A percentile compares a stretch with the other conserved stretches of the same genome.
Conservation (phyloP, 2,797 vertebrate genomes). For the Cryptoprocta ferox region DNA sequence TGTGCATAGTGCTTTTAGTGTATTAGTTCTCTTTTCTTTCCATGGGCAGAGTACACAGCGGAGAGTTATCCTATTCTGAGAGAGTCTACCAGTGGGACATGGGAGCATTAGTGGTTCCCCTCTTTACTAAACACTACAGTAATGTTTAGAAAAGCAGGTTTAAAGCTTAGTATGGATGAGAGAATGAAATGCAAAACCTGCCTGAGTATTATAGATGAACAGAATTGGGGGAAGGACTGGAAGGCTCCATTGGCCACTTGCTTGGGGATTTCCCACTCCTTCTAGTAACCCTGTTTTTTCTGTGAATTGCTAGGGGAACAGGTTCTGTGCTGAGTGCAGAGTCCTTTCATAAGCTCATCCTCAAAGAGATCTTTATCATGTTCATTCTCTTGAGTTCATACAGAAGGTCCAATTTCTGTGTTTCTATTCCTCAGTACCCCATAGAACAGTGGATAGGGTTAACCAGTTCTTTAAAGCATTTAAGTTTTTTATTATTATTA, state of each 20-base stretch:
- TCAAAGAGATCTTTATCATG: not conserved
- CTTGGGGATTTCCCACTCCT: not conserved
- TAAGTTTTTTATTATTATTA: not conserved
- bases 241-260: not conserved
- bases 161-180: not conserved
- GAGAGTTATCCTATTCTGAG: not conserved
- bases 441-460: not conserved
- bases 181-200: not conserved
- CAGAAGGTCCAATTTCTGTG: not conserved
- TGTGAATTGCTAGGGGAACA: not conserved
- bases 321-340: slow-evolving; percentile 4
- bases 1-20: not conserved
- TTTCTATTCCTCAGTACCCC: not conserved
- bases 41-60: not conserved
- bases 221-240: not conserved
- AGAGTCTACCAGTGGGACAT: not conserved
- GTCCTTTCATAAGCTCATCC: not conserved
- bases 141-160: not conserved
- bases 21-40: not conserved
- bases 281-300: not conserved
- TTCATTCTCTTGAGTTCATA: not conserved
- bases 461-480: not conserved
- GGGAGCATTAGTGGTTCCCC: not conserved
- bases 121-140: not conserved
- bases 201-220: not conserved